Conservation (phyloP, 2,888 invertebrate genomes). For the Monochamus alternatus region DNA sequence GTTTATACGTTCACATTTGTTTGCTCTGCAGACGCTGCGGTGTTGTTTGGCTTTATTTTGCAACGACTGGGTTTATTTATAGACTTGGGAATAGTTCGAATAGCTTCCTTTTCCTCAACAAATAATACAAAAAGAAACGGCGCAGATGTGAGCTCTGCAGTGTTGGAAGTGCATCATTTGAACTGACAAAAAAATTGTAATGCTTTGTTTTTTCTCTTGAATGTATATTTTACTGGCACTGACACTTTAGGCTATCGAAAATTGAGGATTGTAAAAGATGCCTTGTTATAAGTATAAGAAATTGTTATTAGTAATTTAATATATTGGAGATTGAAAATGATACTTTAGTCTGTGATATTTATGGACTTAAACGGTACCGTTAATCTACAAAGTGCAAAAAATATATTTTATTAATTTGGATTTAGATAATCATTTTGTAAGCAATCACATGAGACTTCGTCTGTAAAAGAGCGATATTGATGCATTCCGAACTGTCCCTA, state of each 20-base stretch:
- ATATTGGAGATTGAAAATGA: too few species aligned
- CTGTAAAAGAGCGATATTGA: not conserved
- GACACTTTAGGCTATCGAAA: not conserved
- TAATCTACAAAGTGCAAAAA: too few species aligned
- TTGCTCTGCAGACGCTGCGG: constrained; percentile 16
- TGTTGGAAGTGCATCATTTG: constrained; percentile 15
- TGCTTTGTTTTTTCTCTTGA: not conserved
- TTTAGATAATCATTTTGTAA: too few species aligned
- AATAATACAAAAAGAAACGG: constrained; percentile 42
- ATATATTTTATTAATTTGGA: too few species aligned
- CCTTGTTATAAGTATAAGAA: too few species aligned
- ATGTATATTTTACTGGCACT: not conserved
- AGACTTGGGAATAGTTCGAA: constrained; percentile 45
- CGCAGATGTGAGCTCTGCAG: constrained; percentile 23
- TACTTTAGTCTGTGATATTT: too few species aligned
- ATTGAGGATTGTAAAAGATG: too few species aligned
- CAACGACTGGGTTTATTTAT: constrained; percentile 44
- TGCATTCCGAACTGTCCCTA: not conserved
- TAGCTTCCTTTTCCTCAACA: constrained; percentile 51
- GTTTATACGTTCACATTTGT: constrained; percentile 3
- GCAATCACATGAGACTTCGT: too few species aligned
- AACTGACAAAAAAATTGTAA: constrained; percentile 1
- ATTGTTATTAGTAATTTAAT: too few species aligned
- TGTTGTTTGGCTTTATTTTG: constrained; percentile 41
- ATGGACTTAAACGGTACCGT: too few species aligned